A percentile compares a stretch with the other conserved stretches of the same genome.
Evolutionary conservation across 2,888 invertebrate species (phyloP).

Genomic region (Lissonota sp.): DNA sequence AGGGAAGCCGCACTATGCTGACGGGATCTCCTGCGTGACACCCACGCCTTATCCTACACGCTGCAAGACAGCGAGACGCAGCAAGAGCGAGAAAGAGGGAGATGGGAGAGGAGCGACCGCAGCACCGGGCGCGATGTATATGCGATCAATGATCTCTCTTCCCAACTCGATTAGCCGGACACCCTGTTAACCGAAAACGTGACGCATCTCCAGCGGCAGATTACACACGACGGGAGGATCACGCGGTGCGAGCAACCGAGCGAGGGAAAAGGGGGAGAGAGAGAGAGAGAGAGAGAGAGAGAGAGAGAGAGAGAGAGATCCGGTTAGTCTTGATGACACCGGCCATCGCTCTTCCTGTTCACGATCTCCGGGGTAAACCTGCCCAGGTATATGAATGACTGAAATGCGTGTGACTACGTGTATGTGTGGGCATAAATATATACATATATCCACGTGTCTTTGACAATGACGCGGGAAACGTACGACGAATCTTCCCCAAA

Average conservation of each 20-base stretch:
- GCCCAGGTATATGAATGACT: slow-evolving; percentile 5
- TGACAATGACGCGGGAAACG: slow-evolving; percentile 23
- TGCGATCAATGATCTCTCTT: slow-evolving; percentile 61
- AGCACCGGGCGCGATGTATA: slow-evolving; percentile 28
- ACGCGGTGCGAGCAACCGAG: slow-evolving; percentile 9
- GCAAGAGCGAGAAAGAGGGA: neutral
- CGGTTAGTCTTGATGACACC: slow-evolving; percentile 59
- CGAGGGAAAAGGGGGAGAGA: neutral
- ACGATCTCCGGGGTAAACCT: slow-evolving; percentile 29
- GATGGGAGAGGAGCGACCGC: slow-evolving; percentile 29
- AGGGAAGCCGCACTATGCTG: slow-evolving; percentile 45
- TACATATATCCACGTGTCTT: slow-evolving; percentile 7
- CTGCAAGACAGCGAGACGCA: slow-evolving; percentile 42
- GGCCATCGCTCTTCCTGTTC: slow-evolving; percentile 57
- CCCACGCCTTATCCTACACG: slow-evolving; percentile 44
- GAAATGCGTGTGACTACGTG: neutral
- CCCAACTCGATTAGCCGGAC: slow-evolving; percentile 64
- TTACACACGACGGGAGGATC: slow-evolving; percentile 45
- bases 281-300: neutral
- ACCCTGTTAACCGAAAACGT: slow-evolving; percentile 66
- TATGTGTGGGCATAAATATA: neutral
- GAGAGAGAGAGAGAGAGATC: slow-evolving; percentile 38
- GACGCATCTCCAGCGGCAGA: slow-evolving; percentile 61
- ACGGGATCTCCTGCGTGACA: slow-evolving; percentile 51
- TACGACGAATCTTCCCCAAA: neutral